Evolutionary conservation across 2,888 invertebrate genomes (phyloP), one percentile per base, ranked within the genome.

Genomic region (Cantharis rustica): DNA sequence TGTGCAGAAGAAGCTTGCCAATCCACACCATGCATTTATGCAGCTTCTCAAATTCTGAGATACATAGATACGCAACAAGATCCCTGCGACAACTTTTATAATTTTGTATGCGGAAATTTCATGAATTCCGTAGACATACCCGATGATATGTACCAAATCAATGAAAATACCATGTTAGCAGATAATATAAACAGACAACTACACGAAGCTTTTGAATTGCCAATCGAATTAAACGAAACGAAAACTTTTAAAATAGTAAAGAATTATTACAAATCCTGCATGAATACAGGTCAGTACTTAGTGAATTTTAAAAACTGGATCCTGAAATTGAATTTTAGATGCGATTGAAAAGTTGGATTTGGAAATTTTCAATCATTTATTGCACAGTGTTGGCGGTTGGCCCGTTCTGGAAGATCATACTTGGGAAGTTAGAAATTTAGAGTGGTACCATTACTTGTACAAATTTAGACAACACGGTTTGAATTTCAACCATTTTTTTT

Each of bases 361-460:
- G 16, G 86, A 89, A 10, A 95, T 96, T 0, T 89, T 81, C 10
- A 73, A 76, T 16, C 73, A 78, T 13, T 27, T 80, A 17, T 64
- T 83, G 16, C 70, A 90, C 23, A 89, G 90, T 16, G 89, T 97
- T 9, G 97, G 97, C 1, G 96, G 96, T 4, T 98, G 97, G 97
- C 97, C 98, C 0, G 93, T 95, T 26, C 88, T 96, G 23, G 93
- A 93, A 80, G 95, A 93, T 0, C 89, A 91, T 23, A 79, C 85
- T 0, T 96, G 96, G 96, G 90, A 93, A 82, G 80, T 81, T 7
- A 69, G 68, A 84, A 1, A 85, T 13, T 81, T 79, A 31, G 72
- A 78, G 20, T 83, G 83, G 83, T 75, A 69, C 16, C 68, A 81
- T 15, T 72, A 79, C 13, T 70, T 81, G 17, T 75, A 78, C 64